Base-by-base conservation (phyloP, 2,888 invertebrate genomes). In the Meghimatium bilineatum region DNA sequence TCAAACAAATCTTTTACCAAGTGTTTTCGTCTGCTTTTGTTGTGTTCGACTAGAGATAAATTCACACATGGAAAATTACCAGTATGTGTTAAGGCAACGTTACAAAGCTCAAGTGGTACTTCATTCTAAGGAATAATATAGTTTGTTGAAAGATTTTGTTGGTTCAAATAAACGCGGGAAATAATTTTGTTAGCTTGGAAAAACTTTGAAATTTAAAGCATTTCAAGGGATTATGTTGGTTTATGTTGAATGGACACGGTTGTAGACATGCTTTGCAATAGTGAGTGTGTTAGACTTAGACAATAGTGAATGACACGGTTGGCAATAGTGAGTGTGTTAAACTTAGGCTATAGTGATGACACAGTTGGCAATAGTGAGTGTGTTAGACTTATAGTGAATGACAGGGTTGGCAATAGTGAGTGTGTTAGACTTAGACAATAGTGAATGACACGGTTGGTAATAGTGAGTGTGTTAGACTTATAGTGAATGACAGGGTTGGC, bases 1-100 rank as follows among this genome's bases (percentile, higher is more conserved):
- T 60, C 79, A 80, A 67, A 69, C 69, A 80, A 67, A 26, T 77
- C 66, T 69, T 69, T 20, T 69, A 1, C 14, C 49, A 12, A 52
- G 52, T 32, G n/a, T 69, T 66, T 78, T 1, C 20, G 20, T 52
- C 44, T 38, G 8, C n/a, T 14, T 60, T 76, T 60, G 36, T 76
- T 34, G 56, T 36, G 76, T 36, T 14, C 20, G 76, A 0, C 60
- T 14, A 52, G 32, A 52, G 32, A 20, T 29, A 36, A 49, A 49
- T 52, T n/a, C 52, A 8, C 44, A n/a, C 29, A 29, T 12, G 1
- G 3, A 52, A 52, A 49, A 74, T 52, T 74, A 26, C 52, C 26
- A 3, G 52, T 29, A 52, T 29, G 32, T 72, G 72, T 38, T 74
- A 44, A 49, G 29, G 52, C 44, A 52, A 29, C 49, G 49, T 32